Percentiles rank a stretch among this genome's conserved stretches.
phyloP scores from a whole-genome alignment of 2,113 vertebrate genomes.

The Python bivittatus region DNA sequence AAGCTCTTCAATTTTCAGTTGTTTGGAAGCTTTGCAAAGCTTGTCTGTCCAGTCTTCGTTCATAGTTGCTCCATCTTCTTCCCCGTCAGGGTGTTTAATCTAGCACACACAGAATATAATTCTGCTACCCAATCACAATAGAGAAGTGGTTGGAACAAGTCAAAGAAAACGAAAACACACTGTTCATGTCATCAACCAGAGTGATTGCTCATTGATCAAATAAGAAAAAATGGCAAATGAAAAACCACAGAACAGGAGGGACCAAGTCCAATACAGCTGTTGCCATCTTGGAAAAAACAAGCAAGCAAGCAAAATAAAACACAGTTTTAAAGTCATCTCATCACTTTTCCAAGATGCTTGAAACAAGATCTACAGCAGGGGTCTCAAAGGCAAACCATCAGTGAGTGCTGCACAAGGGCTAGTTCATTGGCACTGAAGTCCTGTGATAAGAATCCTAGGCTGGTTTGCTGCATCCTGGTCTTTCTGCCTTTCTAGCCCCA shows the following conservation, averaged over 20 bases:
- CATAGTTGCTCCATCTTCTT: background rate
- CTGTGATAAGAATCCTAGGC: background rate
- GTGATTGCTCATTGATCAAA: background rate
- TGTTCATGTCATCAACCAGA: background rate
- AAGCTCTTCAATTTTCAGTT: background rate
- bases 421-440: background rate
- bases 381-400: background rate
- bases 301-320: background rate
- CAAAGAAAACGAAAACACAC: background rate
- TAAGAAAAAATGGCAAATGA: background rate
- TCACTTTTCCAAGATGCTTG: background rate
- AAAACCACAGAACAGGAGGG: background rate
- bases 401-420: background rate
- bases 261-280: background rate
- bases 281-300: background rate
- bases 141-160: background rate
- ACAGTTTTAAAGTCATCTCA: background rate
- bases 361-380: background rate
- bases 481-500: background rate
- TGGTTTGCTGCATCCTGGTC: background rate
- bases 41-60: background rate
- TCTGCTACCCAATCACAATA: background rate
- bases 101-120: background rate
- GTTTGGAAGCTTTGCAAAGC: background rate
- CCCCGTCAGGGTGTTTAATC: background rate